Base-by-base conservation (phyloP, 2,797 vertebrate genomes). In the Enteromius unitaeniatus region DNA sequence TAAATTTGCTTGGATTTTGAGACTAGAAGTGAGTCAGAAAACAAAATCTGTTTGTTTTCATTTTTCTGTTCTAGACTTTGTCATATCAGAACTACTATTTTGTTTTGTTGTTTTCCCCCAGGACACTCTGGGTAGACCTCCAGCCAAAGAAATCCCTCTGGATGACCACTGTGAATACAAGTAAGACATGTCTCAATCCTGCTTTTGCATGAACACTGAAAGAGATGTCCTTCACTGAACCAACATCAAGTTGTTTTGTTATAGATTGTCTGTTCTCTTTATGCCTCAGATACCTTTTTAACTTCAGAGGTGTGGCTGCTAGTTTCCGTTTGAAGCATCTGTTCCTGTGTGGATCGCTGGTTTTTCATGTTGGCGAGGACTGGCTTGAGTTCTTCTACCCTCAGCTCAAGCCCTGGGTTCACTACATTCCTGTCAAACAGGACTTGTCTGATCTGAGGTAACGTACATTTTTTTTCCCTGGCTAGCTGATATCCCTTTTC, bases 301-400 rank as follows among this genome's bases (percentile, higher is more conserved):
- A 99, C 93, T 99, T 99, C 89, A 95, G 98, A 0, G 98, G 98
- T 0, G 98, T 99, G 77, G 98, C 98, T 0, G 98, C 98, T 88
- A 99, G 98, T 91, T 99, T 99, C 92, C 97, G 98, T 3, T 88
- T 99, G 90, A 99, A 99, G 83, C 98, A 99, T 86, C 96, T 99
- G 77, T 99, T 99, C 90, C 93, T 99, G 40, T 99, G 98, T 1
- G 96, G 97, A 8, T 99, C 98, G 0, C 93, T 99, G 62, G 97
- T 99, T 86, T 98, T 99, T 81, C 98, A 99, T 0, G 97, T 99
- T 0, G 98, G 97, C 1, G 95, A 97, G 5, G 96, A 98, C 15
- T 99, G 98, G 98, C 80, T 96, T 87, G 98, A 99, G 93, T 99
- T 99, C 90, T 99, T 99, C 90, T 99, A 99, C 88, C 93, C 95